Conservation (phyloP, 2,797 vertebrate genomes). For the Rhinichthys osculus region DNA sequence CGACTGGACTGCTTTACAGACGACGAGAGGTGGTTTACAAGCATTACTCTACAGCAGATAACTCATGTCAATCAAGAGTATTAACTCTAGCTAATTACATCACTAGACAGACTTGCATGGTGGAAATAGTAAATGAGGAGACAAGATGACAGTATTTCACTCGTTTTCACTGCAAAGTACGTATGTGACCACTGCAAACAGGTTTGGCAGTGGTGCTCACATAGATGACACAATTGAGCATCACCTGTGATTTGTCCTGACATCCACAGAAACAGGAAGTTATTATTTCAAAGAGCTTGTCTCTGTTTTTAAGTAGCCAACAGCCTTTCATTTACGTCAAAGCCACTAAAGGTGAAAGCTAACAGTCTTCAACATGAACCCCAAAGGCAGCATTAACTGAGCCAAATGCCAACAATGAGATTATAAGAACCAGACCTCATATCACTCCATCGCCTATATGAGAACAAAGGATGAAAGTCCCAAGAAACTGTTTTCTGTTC, state of each 20-base stretch:
- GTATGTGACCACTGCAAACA: too few relatives aligned
- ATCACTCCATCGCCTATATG: background rate
- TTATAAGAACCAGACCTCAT: background rate
- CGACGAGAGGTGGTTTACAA: constrained; percentile 22
- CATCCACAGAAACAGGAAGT: background rate
- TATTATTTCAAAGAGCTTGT: background rate
- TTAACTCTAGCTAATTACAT: constrained; percentile 51
- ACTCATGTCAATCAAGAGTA: constrained; percentile 55
- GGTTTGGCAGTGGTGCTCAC: too few relatives aligned
- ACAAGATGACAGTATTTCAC: constrained; percentile 24
- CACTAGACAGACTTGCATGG: constrained; percentile 20
- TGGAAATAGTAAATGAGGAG: constrained; percentile 24
- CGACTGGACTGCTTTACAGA: constrained; percentile 23
- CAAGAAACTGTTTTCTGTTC: background rate
- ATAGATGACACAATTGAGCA: background rate
- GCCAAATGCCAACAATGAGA: background rate
- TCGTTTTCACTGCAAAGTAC: background rate
- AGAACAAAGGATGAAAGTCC: constrained; percentile 6
- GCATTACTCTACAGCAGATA: constrained; percentile 42
- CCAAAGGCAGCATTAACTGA: background rate
- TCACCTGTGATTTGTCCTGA: background rate
- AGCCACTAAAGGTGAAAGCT: background rate
- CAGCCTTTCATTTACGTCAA: background rate
- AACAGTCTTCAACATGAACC: background rate
- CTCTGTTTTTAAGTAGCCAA: background rate